Base-by-base conservation (phyloP, 2,113 vertebrate genomes). In the Astatotilapia flaviijosephi region DNA sequence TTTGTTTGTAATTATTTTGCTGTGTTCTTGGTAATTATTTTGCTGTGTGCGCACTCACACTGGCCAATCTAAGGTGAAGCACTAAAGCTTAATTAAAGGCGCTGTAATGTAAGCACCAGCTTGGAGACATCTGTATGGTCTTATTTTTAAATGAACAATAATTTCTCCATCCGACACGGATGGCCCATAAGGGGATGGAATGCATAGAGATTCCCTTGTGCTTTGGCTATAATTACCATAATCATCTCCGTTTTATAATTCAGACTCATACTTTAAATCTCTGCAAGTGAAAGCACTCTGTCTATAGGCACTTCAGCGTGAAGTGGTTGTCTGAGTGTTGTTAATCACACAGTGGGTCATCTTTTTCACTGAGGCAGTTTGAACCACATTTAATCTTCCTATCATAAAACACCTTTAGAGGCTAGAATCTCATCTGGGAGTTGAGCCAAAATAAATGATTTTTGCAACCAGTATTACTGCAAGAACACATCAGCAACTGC, bases 401-500 rank as follows among this genome's bases (percentile, higher is more conserved):
- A 87, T 92, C 83, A 84, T 86, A 83, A 93, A 94, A 88, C 49
- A 88, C 80, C 79, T 89, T 92, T 40, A 87, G 58, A 68, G 55
- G 62, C 33, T 79, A 6, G 45, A 88, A 85, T 91, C 75, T 83
- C 86, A 89, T 85, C 85, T 51, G 80, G 93, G 87, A 94, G n/a
- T 21, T 1, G 3, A 70, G 85, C 87, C 91, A 92, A 92, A 90
- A 75, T 82, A 73, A 91, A 88, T 77, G 55, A 83, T 79, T 53
- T 77, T 91, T 73, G 73, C 84, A 42, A 53, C 58, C 70, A 70
- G 80, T 82, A 82, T 84, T 86, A 42, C 86, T 79, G 84, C 60
- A 89, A 68, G 80, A 90, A 86, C 85, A 94, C 83, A 85, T 82
- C 86, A 85, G 87, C 70, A 47, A 83, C 90, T 82, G 62, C 85